Evolutionary conservation across 2,888 invertebrate species (phyloP).

Genomic region (Stegana nigrithorax): DNA sequence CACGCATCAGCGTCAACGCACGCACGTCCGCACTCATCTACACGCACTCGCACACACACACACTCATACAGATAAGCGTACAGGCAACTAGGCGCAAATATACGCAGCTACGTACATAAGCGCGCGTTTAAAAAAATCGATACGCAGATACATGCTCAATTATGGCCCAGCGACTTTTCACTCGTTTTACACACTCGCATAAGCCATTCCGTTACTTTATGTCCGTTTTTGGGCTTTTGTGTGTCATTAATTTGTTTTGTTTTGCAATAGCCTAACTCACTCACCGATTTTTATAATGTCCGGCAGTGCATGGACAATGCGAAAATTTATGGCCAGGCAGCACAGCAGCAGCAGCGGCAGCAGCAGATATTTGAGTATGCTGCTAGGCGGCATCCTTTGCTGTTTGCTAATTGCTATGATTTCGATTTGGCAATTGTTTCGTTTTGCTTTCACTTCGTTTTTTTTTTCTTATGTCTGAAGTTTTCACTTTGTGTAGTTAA

Average conservation of each 20-base stretch:
- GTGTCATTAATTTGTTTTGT: neutral
- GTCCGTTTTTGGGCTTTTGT: neutral
- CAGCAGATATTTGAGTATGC: constrained; percentile 17
- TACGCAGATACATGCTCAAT: constrained; percentile 40
- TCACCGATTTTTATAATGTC: constrained; percentile 66
- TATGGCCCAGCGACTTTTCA: neutral
- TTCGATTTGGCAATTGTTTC: neutral
- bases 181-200: too few relatives aligned
- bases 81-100: too few relatives aligned
- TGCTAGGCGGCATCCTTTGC: too few relatives aligned
- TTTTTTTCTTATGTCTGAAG: neutral
- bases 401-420: too few relatives aligned
- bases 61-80: neutral
- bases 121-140: constrained; percentile 27
- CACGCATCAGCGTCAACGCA: neutral
- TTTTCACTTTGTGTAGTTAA: neutral
- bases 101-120: too few relatives aligned
- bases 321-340: constrained; percentile 32
- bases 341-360: constrained; percentile 30
- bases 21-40: neutral
- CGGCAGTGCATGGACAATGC: constrained; percentile 49
- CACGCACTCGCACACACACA: neutral
- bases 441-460: neutral
- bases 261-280: too few relatives aligned
- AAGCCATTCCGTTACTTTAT: neutral